A percentile compares a stretch with the other conserved stretches of the same genome.
These are phyloP conservation scores for Lepisosteus oculatus DNA, from an alignment of 2,113 vertebrate species.

Conservation along the genomic window DNA sequence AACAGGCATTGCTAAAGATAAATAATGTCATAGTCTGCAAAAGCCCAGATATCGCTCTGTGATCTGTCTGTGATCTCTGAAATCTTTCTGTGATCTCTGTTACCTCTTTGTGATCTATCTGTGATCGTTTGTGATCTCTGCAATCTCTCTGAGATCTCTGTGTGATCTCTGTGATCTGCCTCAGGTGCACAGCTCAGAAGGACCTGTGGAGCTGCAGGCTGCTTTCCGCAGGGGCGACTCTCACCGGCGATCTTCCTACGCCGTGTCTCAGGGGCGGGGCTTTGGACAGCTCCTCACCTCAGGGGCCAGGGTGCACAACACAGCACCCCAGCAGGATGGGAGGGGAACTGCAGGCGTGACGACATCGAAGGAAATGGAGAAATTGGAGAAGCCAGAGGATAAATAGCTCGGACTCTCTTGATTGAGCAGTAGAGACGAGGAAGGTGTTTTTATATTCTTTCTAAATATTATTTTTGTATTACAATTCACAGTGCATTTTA, in stretches of 20 bases:
- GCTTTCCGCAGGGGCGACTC: constrained; percentile 32
- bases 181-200: constrained; percentile 54
- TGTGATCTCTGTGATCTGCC: constrained; percentile 8
- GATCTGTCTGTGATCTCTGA: too few species aligned
- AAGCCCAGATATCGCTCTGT: too few species aligned
- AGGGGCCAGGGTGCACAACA: constrained; percentile 21
- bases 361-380: background rate
- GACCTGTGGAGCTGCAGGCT: constrained; percentile 45
- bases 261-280: constrained; percentile 75
- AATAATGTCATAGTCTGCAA: too few species aligned
- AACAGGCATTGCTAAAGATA: too few species aligned
- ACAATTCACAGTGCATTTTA: too few species aligned
- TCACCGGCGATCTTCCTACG: constrained; percentile 70
- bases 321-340: constrained; percentile 19
- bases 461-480: too few species aligned
- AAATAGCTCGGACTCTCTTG: background rate
- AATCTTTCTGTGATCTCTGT: too few species aligned
- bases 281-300: constrained; percentile 68
- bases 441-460: too few species aligned
- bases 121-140: too few species aligned
- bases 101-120: too few species aligned
- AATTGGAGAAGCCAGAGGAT: background rate
- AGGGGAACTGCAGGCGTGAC: constrained; percentile 14
- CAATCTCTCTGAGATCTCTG: background rate
- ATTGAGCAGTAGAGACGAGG: too few species aligned